Percentiles rank a stretch among this genome's conserved stretches.
phyloP scores from a whole-genome alignment of 2,888 invertebrate species.

The Odontothrips loti region DNA sequence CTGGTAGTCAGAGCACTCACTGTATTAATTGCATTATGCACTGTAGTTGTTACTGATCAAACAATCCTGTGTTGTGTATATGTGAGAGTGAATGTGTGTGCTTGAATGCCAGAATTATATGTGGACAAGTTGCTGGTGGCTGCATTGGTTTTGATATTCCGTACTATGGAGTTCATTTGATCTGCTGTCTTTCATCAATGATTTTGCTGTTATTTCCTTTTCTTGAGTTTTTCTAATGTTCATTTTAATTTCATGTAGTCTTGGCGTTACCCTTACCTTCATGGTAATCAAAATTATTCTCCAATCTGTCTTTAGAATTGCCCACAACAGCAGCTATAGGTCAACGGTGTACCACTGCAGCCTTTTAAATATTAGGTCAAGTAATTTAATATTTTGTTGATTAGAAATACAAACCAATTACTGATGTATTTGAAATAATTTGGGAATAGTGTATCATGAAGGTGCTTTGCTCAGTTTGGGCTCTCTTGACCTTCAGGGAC shows the following conservation, averaged over 20 bases:
- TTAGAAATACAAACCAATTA: background rate
- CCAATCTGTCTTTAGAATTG: background rate
- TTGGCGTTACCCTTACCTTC: background rate
- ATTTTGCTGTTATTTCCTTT: background rate
- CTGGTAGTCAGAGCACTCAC: background rate
- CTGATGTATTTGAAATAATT: slow-evolving; percentile 7
- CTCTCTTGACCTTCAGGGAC: background rate
- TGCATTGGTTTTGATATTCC: slow-evolving; percentile 7
- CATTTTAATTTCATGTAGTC: background rate
- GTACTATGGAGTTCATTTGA: background rate
- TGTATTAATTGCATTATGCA: background rate
- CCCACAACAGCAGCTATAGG: background rate
- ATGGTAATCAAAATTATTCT: background rate
- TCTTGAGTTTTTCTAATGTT: background rate
- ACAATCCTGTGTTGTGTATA: background rate
- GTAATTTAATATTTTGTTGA: slow-evolving; percentile 14
- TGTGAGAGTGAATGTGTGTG: slow-evolving; percentile 9
- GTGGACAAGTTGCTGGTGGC: background rate
- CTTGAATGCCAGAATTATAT: background rate
- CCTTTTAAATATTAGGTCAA: background rate
- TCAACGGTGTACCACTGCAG: background rate
- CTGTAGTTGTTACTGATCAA: slow-evolving; percentile 1
- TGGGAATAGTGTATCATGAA: background rate
- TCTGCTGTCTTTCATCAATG: background rate
- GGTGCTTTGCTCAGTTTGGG: background rate